phyloP scores from a whole-genome alignment of 2,888 invertebrate genomes.

The Cacoxenus indagator region DNA sequence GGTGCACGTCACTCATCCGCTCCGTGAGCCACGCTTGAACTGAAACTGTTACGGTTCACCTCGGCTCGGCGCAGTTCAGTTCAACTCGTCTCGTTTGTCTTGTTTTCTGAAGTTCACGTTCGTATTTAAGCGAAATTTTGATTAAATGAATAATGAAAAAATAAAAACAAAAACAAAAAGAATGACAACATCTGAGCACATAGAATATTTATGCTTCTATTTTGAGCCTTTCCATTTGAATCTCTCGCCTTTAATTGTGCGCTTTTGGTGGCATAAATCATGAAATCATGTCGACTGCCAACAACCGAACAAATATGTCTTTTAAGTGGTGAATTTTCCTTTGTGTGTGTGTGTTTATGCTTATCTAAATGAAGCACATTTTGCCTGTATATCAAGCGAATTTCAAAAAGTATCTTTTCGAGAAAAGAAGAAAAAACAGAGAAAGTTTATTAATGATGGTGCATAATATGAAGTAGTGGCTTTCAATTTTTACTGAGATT shows the following conservation, averaged over 20 bases:
- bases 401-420: too few species aligned
- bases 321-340: too few species aligned
- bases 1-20: slow-evolving; percentile 52
- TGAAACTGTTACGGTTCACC: slow-evolving; percentile 5
- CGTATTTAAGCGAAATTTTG: slow-evolving; percentile 45
- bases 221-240: neutral
- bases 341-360: neutral
- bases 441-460: too few species aligned
- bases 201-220: neutral
- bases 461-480: too few species aligned
- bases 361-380: neutral
- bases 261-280: slow-evolving; percentile 15
- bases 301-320: too few species aligned
- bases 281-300: neutral
- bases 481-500: too few species aligned
- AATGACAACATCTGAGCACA: neutral
- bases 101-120: slow-evolving; percentile 44
- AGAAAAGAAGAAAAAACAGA: too few species aligned
- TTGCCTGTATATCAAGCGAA: neutral
- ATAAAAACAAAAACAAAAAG: neutral
- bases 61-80: slow-evolving; percentile 5
- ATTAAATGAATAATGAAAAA: neutral
- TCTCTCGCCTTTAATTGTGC: neutral
- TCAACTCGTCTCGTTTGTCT: slow-evolving; percentile 34
- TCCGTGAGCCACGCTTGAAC: slow-evolving; percentile 29